phyloP scores from a whole-genome alignment of 2,888 invertebrate species.

The Xanthostigma xanthostigma region DNA sequence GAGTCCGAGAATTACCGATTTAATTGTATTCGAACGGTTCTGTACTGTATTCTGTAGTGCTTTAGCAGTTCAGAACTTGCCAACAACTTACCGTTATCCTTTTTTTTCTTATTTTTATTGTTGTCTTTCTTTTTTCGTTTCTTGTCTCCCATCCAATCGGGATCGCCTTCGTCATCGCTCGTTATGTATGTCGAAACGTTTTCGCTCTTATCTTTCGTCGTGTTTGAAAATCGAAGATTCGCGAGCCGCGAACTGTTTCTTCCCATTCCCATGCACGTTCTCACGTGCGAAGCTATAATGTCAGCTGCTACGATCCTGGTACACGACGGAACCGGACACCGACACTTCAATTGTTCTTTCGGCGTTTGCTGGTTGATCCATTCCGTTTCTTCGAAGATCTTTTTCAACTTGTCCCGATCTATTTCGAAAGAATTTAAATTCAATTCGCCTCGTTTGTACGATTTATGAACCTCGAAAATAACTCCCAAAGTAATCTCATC shows the following conservation, averaged over 20 bases:
- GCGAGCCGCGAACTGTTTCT: slow-evolving; percentile 1
- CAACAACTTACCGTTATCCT: neutral
- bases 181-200: neutral
- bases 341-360: neutral
- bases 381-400: neutral
- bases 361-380: neutral
- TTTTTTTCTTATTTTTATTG: neutral
- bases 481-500: slow-evolving; percentile 4
- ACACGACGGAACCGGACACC: slow-evolving; percentile 1
- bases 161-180: slow-evolving; percentile 5
- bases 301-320: neutral
- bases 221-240: slow-evolving; percentile 1
- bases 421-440: slow-evolving; percentile 3
- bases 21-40: no score
- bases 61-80: neutral
- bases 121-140: slow-evolving; percentile 4
- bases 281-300: slow-evolving; percentile 1
- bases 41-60: no score
- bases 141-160: slow-evolving; percentile 5
- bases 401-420: no score
- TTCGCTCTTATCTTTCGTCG: neutral
- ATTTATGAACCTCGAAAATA: slow-evolving; percentile 2
- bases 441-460: slow-evolving; percentile 3
- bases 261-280: slow-evolving; percentile 3
- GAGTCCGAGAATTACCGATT: no score